phyloP scores from a whole-genome alignment of 2,113 vertebrate genomes.

The Centrocercus urophasianus region DNA sequence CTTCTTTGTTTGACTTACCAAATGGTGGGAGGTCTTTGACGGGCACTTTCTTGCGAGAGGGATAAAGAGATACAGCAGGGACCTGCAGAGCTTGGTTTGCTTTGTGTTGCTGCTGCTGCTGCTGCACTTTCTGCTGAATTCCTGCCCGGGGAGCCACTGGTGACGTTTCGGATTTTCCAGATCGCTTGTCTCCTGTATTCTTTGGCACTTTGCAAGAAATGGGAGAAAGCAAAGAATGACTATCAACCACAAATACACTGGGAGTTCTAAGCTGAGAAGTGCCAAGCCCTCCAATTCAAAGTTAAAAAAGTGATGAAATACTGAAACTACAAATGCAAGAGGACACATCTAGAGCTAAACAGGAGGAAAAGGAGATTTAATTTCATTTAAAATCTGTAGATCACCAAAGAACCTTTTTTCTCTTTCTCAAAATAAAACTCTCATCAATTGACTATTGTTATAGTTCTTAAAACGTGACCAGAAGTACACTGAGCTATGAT shows the following conservation, averaged over 20 bases:
- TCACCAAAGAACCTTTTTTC: not conserved
- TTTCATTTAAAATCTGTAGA: not conserved
- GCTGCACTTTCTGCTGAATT: conserved; percentile 83
- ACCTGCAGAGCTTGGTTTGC: conserved; percentile 90
- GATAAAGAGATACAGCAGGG: conserved; percentile 92
- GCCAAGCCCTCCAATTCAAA: not conserved
- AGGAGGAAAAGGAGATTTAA: not conserved
- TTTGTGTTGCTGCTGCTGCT: conserved; percentile 82
- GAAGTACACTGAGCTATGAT: not conserved
- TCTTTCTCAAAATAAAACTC: not conserved
- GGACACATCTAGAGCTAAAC: not conserved
- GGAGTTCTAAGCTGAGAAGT: not conserved
- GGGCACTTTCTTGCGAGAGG: conserved; percentile 94
- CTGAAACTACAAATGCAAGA: not conserved
- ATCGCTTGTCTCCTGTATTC: conserved; percentile 87
- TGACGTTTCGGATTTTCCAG: conserved; percentile 90
- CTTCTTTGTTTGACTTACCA: conserved; percentile 78
- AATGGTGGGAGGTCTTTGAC: conserved; percentile 96
- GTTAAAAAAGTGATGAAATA: not conserved
- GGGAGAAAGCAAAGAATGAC: conserved; percentile 26
- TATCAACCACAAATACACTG: not conserved
- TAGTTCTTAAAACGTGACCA: not conserved
- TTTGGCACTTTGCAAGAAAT: conserved; percentile 87
- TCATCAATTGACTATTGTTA: not conserved
- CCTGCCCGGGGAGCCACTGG: conserved; percentile 91